phyloP scores from a whole-genome alignment of 2,888 invertebrate genomes.

The Agrochola litura region DNA sequence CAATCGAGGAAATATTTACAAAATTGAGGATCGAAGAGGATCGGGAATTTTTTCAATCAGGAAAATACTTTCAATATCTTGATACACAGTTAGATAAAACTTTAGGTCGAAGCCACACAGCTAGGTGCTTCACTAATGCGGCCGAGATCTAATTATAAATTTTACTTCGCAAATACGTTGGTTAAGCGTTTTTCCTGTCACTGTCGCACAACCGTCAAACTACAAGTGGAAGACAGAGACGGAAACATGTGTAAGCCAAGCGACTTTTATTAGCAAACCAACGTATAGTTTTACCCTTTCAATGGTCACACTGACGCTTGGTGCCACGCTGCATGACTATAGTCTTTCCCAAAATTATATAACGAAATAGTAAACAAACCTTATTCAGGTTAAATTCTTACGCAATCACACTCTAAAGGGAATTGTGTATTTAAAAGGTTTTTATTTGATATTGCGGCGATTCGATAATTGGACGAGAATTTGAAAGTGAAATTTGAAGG shows the following conservation, averaged over 20 bases:
- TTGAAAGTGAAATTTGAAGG: no score
- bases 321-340: neutral
- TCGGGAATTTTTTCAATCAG: conserved; percentile 29
- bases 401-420: no score
- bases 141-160: neutral
- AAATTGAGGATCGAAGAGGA: conserved; percentile 11
- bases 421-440: no score
- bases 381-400: no score
- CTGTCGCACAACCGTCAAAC: neutral
- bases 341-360: neutral
- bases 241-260: neutral
- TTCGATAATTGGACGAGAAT: no score
- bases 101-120: neutral
- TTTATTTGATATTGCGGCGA: no score
- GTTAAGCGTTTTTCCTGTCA: neutral
- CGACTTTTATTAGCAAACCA: neutral
- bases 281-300: neutral
- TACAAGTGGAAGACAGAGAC: neutral
- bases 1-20: conserved; percentile 6
- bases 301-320: neutral
- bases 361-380: neutral
- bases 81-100: neutral
- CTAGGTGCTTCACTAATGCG: neutral
- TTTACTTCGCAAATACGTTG: neutral
- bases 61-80: conserved; percentile 18